Percentiles rank a stretch among this genome's conserved stretches.
Evolutionary conservation across 2,113 vertebrate genomes (phyloP).

Genomic region (Protomyctophum bolini): DNA sequence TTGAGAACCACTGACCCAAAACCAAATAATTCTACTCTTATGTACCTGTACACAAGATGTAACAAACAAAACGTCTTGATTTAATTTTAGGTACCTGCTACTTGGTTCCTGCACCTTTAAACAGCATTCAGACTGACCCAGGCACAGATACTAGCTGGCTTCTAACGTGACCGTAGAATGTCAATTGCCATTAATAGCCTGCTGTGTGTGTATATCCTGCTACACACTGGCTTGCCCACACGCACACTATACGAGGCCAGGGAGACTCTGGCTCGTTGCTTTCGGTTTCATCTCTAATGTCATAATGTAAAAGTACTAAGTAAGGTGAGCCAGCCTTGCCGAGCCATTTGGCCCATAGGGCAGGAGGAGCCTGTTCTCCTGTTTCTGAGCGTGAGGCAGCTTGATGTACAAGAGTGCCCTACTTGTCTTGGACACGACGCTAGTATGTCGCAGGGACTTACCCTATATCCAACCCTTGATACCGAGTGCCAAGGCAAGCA

Average conservation of each 20-base stretch:
- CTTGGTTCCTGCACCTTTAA: conserved; percentile 41
- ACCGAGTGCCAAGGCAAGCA: no score
- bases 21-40: no score
- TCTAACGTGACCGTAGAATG: conserved; percentile 67
- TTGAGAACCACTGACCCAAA: no score
- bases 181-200: conserved; percentile 63
- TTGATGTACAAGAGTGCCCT: no score
- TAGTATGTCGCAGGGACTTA: no score
- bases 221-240: conserved; percentile 4
- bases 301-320: neutral
- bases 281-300: conserved; percentile 5
- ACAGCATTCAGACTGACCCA: conserved; percentile 45
- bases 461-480: no score
- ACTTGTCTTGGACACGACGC: no score
- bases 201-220: neutral
- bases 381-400: no score
- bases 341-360: neutral
- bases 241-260: neutral
- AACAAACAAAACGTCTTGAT: neutral
- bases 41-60: no score
- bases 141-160: conserved; percentile 44
- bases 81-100: neutral
- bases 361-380: no score
- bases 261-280: neutral
- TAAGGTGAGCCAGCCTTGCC: neutral